Base-by-base conservation (phyloP, 2,797 vertebrate species). In the Lycodopsis pacificus region DNA sequence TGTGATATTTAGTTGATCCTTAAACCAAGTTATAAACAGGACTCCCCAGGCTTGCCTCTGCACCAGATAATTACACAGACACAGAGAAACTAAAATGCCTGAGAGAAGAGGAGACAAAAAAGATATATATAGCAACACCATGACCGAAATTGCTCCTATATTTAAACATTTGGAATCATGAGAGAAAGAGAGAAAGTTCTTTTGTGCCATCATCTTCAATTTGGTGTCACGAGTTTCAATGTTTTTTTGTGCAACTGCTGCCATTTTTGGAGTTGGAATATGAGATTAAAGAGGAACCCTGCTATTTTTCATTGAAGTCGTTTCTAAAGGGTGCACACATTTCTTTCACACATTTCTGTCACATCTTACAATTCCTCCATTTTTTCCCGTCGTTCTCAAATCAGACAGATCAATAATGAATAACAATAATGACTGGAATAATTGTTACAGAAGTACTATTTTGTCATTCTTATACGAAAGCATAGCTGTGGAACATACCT, bases 151-250 rank as follows among this genome's bases (percentile, higher is more conserved):
- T 34, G 76, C 17, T 73, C 51, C 76, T 62, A 75, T 62, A 73
- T 84, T 87, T 68, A 86, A 73, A 89, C 73, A 80, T 77, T 82
- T 77, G 51, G 40, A 59, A 67, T 57, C 54, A 84, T 73, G 40
- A 61, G 25, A 72, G 71, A 38, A 71, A 15, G 7, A 10, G 32
- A 68, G 30, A 48, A n/a, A 3, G 14, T 64, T 46, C 49, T 77
- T 83, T 76, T 82, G 71, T 82, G 67, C 53, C 34, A 42, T 69
- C 40, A 74, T 76, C 68, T 71, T 79, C 32, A 51, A 63, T 80
- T 81, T 71, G 56, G 46, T 72, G 30, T 79, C 71, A 68, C 46
- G 51, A 75, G 27, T 71, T 78, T 89, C 73, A 65, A 68, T 70
- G 49, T 32, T 4, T 22, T 22, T 78, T 54, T 42, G 25, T 42